A percentile compares a stretch with the other conserved stretches of the same genome.
Conservation (phyloP, 64 coral and sea anemone genomes). For the Porites lutea region DNA sequence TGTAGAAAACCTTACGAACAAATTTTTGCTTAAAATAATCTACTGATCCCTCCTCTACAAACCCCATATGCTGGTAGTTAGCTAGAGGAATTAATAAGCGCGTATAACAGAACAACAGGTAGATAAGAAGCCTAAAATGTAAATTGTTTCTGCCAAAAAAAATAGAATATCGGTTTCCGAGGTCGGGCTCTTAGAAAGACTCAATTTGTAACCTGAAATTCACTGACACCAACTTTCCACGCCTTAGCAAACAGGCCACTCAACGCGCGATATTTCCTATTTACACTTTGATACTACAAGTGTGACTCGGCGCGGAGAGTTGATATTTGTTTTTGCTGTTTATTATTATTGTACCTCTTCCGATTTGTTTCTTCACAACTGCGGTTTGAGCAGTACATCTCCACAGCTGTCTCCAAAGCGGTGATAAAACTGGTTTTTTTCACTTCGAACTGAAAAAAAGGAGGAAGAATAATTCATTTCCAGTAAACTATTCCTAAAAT, state of each 20-base stretch:
- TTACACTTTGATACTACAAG: too few relatives aligned
- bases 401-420: neutral
- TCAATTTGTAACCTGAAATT: too few relatives aligned
- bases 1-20: neutral
- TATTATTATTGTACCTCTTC: neutral
- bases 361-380: neutral
- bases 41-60: conserved; percentile 5
- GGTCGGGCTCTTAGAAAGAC: too few relatives aligned
- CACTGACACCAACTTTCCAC: too few relatives aligned
- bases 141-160: too few relatives aligned
- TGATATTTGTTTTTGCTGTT: too few relatives aligned
- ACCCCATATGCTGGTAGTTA: conserved; percentile 15
- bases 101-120: neutral
- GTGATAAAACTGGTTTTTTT: neutral
- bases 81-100: neutral
- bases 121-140: too few relatives aligned
- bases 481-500: too few relatives aligned
- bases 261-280: too few relatives aligned
- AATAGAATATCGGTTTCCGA: too few relatives aligned
- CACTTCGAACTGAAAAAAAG: conserved; percentile 1
- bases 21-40: conserved; percentile 6
- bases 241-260: too few relatives aligned
- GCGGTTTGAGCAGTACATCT: neutral
- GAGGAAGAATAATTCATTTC: neutral
- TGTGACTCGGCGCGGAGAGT: too few relatives aligned